Evolutionary conservation across 2,113 vertebrate species (phyloP), one percentile per base, ranked within the genome.

Genomic region (Corythornis madagascariensis): DNA sequence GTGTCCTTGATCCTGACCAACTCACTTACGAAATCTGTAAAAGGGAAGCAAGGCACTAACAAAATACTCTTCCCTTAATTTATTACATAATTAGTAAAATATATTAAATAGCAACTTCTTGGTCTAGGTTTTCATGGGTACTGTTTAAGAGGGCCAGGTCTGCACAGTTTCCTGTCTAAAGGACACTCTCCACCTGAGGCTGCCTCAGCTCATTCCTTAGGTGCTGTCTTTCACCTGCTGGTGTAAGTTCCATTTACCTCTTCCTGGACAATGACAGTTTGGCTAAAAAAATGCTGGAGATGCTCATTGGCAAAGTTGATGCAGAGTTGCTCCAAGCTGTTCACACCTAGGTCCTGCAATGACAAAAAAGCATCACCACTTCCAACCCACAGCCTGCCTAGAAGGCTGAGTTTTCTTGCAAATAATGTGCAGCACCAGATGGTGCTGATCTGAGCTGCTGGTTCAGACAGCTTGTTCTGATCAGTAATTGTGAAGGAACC

Each of bases 261-360:
- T 76, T 99, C 99, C 96, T 99, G 99, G 69, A 97, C 96, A 66
- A 98, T 92, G 72, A 99, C 95, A 14, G 95, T 97, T 93, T 95
- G 98, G 93, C 93, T 97, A 96, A 98, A 97, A 96, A 98, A 98
- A 63, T 97, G 94, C 87, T 98, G 99, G 29, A 99, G 98, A 69
- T 98, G 98, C 94, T 99, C 99, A 3, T 98, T 99, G 90, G 99
- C 98, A 82, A 98, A 98, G 95, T 99, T 99, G 92, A 98, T 99
- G 94, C 99, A 99, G 64, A 99, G 97, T 70, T 99, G 99, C 92
- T 99, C 99, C 83, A 99, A 98, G 94, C 99, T 98, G 89, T 99
- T 99, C 83, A 99, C 97, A 16, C 80, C 97, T 40, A 99, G 97
- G 26, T 98, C 98, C 99, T 99, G 94, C 42, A 93, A 55, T 87